These are phyloP conservation scores for Drosophila sordidula DNA, from an alignment of 2,888 invertebrate genomes.

Conservation along the genomic window DNA sequence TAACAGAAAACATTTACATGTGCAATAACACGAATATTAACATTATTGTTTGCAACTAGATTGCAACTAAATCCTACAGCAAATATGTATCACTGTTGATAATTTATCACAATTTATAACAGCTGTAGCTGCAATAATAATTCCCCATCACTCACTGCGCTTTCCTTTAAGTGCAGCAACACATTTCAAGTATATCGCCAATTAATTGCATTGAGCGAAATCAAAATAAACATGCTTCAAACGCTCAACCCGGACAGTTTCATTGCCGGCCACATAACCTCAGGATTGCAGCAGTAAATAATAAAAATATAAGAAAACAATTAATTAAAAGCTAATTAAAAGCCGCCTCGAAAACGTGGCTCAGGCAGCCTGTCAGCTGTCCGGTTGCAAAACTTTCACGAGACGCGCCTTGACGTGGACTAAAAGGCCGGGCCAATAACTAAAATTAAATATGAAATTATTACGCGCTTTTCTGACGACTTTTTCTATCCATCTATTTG, in stretches of 20 bases:
- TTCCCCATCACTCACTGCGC: neutral
- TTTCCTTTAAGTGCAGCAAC: neutral
- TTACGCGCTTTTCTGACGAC: conserved; percentile 32
- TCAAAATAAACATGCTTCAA: conserved; percentile 37
- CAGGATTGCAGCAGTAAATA: conserved; percentile 19
- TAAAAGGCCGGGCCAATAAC: conserved; percentile 34
- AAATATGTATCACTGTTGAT: too few species aligned
- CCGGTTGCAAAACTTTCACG: conserved; percentile 54
- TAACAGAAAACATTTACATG: too few species aligned
- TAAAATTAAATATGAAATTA: conserved; percentile 59
- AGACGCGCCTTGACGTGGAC: conserved; percentile 17
- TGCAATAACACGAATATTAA: neutral
- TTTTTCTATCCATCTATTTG: conserved; percentile 12
- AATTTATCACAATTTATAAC: too few species aligned
- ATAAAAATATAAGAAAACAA: conserved; percentile 32
- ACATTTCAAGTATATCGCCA: conserved; percentile 33
- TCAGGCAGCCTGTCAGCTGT: conserved; percentile 39
- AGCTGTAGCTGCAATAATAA: neutral
- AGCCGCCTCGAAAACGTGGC: conserved; percentile 28
- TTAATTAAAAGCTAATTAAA: conserved; percentile 67
- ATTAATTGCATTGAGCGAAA: conserved; percentile 52
- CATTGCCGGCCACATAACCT: conserved; percentile 19
- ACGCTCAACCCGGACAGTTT: conserved; percentile 1
- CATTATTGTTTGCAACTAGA: neutral
- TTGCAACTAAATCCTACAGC: neutral